Percentiles rank a stretch among this genome's conserved stretches.
These are phyloP conservation scores for Caenorhabditis briggsae DNA, from an alignment of 1,140 invertebrate species.

Conservation along the genomic window DNA sequence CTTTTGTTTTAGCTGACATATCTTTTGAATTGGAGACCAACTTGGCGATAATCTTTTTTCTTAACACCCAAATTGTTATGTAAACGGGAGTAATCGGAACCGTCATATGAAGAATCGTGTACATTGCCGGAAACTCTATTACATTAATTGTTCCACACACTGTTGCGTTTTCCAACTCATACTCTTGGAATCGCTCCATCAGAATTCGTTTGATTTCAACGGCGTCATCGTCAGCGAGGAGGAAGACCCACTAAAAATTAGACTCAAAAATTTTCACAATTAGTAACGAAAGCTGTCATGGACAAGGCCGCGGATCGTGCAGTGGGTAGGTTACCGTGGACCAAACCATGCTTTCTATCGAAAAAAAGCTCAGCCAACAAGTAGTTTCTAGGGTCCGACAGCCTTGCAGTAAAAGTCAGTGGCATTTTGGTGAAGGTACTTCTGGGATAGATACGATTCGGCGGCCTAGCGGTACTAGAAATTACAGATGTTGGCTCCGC, in stretches of 20 bases:
- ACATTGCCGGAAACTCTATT: conserved; percentile 31
- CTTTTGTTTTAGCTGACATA: conserved; percentile 45
- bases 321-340: too few relatives aligned
- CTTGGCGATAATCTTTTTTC: conserved; percentile 37
- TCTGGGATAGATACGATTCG: too few relatives aligned
- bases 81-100: conserved; percentile 29
- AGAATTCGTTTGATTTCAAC: conserved; percentile 7
- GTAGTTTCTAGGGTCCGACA: too few relatives aligned
- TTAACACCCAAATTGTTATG: conserved; percentile 46
- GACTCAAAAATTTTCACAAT: too few relatives aligned
- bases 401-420: too few relatives aligned
- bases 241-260: neutral
- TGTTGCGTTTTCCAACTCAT: conserved; percentile 15
- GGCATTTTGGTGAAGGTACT: too few relatives aligned
- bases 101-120: conserved; percentile 41
- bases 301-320: too few relatives aligned
- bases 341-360: too few relatives aligned
- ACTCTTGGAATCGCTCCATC: conserved; percentile 5
- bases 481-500: too few relatives aligned
- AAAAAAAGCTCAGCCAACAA: too few relatives aligned
- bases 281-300: too few relatives aligned
- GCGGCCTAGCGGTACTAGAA: too few relatives aligned
- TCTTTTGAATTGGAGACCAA: conserved; percentile 4
- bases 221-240: neutral
- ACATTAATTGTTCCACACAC: conserved; percentile 40